Conservation (phyloP, 2,113 vertebrate species). For the Gadus macrocephalus region DNA sequence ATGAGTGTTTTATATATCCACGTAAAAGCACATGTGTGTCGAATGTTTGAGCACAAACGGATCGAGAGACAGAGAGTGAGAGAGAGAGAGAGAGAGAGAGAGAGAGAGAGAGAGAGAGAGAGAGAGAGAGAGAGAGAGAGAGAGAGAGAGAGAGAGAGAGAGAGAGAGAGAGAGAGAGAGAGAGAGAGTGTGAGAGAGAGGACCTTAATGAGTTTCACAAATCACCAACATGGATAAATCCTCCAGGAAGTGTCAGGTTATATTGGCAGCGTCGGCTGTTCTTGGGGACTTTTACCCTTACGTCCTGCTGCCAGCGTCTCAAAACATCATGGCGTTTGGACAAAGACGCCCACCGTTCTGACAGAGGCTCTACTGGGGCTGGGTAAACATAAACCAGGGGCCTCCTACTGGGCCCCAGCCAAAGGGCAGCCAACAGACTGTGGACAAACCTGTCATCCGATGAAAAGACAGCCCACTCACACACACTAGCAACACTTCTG, state of each 20-base stretch:
- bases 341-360: constrained; percentile 20
- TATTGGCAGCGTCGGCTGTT: background rate
- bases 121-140: no score
- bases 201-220: constrained; percentile 3
- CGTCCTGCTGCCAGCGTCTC: background rate
- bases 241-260: background rate
- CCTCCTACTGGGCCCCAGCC: constrained; percentile 6
- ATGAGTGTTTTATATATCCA: constrained; percentile 22
- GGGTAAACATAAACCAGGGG: constrained; percentile 35
- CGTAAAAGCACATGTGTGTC: background rate
- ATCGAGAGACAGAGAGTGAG: background rate
- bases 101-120: no score
- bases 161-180: no score
- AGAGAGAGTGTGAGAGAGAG: no score
- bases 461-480: constrained; percentile 12
- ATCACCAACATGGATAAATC: background rate
- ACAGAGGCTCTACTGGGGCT: constrained; percentile 11
- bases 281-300: background rate
- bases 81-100: no score
- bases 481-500: background rate
- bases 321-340: constrained; percentile 14
- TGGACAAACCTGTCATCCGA: constrained; percentile 1
- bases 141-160: no score
- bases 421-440: constrained; percentile 24
- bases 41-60: no score